phyloP scores from a whole-genome alignment of 1,140 invertebrate species.

The Diploscapter pachys region DNA sequence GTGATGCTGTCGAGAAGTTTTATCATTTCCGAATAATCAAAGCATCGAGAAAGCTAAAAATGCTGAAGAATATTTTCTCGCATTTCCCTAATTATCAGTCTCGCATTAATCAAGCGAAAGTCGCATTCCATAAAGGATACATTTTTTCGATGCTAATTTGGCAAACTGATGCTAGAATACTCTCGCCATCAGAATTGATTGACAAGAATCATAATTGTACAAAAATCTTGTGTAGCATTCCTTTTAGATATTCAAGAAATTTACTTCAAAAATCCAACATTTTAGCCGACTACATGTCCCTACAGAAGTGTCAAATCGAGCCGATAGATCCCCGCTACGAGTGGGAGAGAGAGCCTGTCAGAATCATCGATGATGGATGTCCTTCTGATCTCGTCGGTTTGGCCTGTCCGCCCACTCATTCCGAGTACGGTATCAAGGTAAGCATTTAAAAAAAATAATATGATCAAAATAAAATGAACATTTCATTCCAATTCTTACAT shows the following conservation, averaged over 20 bases:
- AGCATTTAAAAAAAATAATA: not conserved
- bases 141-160: no score
- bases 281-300: constrained; percentile 54
- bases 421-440: constrained; percentile 49
- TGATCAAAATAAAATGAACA: not conserved
- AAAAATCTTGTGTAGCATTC: not conserved
- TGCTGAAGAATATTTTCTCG: no score
- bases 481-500: not conserved
- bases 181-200: constrained; percentile 33
- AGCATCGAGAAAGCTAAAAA: no score
- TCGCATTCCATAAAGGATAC: no score
- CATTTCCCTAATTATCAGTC: no score
- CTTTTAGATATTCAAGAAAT: constrained; percentile 10
- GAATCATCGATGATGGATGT: constrained; percentile 54
- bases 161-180: no score
- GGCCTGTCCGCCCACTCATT: constrained; percentile 54
- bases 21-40: no score
- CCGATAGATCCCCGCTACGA: constrained; percentile 54
- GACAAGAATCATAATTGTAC: not conserved
- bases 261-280: constrained; percentile 19
- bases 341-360: constrained; percentile 58
- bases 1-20: no score
- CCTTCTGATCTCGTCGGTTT: constrained; percentile 56
- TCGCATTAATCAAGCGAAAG: no score
- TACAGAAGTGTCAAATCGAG: constrained; percentile 57